A percentile compares a stretch with the other conserved stretches of the same genome.
Evolutionary conservation across 2,888 invertebrate genomes (phyloP).

Genomic region (Drosophila pegasa): DNA sequence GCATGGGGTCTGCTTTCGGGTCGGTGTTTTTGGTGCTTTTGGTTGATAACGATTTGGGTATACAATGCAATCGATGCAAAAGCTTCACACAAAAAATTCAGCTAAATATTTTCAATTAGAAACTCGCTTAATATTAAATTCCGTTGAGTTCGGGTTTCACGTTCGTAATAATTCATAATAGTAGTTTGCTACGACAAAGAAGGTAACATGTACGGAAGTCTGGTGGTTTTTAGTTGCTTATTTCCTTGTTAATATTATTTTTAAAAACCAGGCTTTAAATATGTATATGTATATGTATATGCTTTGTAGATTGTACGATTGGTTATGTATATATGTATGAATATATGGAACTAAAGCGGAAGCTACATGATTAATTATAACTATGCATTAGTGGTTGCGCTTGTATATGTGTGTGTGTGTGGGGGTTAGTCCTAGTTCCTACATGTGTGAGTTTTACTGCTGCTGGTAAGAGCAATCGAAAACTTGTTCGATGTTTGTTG

Average conservation of each 20-base stretch:
- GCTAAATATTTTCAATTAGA: slow-evolving; percentile 52
- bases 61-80: slow-evolving; percentile 51
- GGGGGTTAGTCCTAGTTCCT: slow-evolving; percentile 22
- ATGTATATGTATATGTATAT: slow-evolving; percentile 33
- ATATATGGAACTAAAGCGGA: slow-evolving; percentile 61
- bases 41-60: slow-evolving; percentile 40
- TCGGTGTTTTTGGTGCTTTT: slow-evolving; percentile 45
- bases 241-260: slow-evolving; percentile 43
- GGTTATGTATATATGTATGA: slow-evolving; percentile 23
- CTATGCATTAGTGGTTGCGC: slow-evolving; percentile 35
- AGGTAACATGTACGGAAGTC: slow-evolving; percentile 80
- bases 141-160: slow-evolving; percentile 49
- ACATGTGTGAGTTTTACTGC: slow-evolving; percentile 31
- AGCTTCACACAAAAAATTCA: slow-evolving; percentile 54
- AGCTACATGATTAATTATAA: slow-evolving; percentile 61
- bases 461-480: slow-evolving; percentile 61
- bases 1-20: slow-evolving; percentile 63
- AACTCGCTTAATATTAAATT: slow-evolving; percentile 63
- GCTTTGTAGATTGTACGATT: slow-evolving; percentile 31
- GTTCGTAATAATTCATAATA: slow-evolving; percentile 28
- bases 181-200: slow-evolving; percentile 47
- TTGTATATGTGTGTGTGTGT: slow-evolving; percentile 21
- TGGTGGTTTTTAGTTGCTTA: slow-evolving; percentile 75
- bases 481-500: slow-evolving; percentile 72
- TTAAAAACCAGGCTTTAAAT: slow-evolving; percentile 52